Percentiles rank a stretch among this genome's conserved stretches.
These are phyloP conservation scores for Drosophila tsacasi DNA, from an alignment of 1,140 invertebrate species.

Conservation along the genomic window DNA sequence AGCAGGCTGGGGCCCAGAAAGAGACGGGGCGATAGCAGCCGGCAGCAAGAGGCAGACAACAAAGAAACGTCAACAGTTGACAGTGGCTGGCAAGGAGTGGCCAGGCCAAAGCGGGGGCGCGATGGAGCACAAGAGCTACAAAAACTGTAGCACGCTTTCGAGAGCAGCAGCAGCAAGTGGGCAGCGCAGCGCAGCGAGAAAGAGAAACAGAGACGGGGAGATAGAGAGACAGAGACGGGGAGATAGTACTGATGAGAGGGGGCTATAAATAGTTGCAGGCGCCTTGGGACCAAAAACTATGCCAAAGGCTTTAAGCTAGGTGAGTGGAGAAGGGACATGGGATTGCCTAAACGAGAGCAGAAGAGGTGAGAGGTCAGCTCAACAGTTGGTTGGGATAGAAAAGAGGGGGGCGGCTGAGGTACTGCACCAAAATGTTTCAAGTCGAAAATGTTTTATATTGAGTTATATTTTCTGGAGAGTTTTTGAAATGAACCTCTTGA, in stretches of 20 bases:
- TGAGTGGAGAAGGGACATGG: slow-evolving; percentile 16
- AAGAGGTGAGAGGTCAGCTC: slow-evolving; percentile 25
- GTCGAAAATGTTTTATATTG: not conserved
- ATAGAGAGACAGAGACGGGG: not conserved
- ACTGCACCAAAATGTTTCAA: not conserved
- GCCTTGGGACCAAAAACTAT: slow-evolving; percentile 69
- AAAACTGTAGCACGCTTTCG: slow-evolving; percentile 54
- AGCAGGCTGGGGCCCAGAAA: slow-evolving; percentile 12
- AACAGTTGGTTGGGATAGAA: slow-evolving; percentile 38
- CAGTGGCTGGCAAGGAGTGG: slow-evolving; percentile 55
- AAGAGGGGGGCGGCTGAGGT: not conserved
- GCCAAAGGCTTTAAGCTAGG: slow-evolving; percentile 58
- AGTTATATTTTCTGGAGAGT: not conserved
- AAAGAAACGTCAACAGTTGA: slow-evolving; percentile 75
- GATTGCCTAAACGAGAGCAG: slow-evolving; percentile 5
- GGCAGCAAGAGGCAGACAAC: slow-evolving; percentile 53
- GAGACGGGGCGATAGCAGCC: slow-evolving; percentile 25
- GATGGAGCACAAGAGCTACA: slow-evolving; percentile 14
- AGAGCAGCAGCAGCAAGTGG: slow-evolving; percentile 56
- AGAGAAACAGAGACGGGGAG: not conserved
- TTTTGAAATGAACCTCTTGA: not conserved
- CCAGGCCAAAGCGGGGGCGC: slow-evolving; percentile 4
- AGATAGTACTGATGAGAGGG: slow-evolving; percentile 27
- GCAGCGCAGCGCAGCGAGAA: slow-evolving; percentile 19
- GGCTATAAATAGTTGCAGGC: slow-evolving; percentile 72